A percentile compares a stretch with the other conserved stretches of the same genome.
Evolutionary conservation across 2,797 vertebrate species (phyloP).

Genomic region (Mormyrops boulengeri): DNA sequence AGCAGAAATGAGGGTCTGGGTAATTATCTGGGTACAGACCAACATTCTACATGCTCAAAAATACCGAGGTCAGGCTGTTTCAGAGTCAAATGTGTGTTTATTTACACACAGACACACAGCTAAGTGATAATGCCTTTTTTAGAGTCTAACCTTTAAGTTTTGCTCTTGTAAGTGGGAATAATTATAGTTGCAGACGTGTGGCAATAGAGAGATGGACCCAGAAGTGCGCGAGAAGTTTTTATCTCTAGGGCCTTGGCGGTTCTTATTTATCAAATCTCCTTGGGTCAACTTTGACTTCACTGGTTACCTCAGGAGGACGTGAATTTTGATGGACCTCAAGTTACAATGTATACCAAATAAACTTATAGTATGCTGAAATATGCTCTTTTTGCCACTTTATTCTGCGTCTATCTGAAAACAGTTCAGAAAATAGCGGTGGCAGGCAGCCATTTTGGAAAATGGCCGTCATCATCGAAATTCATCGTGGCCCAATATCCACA

Average conservation of each 20-base stretch:
- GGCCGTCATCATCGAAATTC: background rate
- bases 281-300: background rate
- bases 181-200: background rate
- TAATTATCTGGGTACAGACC: background rate
- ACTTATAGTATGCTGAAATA: background rate
- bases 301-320: background rate
- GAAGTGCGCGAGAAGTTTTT: background rate
- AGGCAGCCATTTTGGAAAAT: background rate
- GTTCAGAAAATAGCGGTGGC: background rate
- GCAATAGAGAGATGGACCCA: background rate
- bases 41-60: background rate
- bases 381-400: background rate
- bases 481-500: background rate
- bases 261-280: background rate
- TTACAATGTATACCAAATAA: background rate
- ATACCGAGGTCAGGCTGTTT: background rate
- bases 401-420: background rate
- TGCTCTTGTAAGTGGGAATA: slow-evolving; percentile 7
- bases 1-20: background rate
- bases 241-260: background rate
- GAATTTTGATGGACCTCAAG: background rate
- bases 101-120: background rate
- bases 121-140: background rate
- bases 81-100: background rate
- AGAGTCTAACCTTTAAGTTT: background rate